Evolutionary conservation across 2,113 vertebrate genomes (phyloP).

Genomic region (Oreotrochilus melanogaster): DNA sequence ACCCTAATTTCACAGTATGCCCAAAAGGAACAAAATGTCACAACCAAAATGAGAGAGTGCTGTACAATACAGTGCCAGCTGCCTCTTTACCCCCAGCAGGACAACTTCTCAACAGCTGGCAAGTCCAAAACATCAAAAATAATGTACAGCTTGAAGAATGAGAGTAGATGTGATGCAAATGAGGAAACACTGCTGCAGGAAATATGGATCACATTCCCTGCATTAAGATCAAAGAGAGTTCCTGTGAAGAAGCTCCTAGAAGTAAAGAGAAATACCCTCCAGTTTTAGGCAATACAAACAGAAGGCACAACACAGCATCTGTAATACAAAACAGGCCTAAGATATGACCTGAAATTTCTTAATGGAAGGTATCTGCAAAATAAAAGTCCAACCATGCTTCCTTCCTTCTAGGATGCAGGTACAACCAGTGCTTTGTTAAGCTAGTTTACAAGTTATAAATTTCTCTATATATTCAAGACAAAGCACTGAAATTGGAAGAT

Average conservation of each 20-base stretch:
- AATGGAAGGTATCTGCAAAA: neutral
- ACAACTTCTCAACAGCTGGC: neutral
- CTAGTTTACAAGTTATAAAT: neutral
- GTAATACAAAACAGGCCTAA: neutral
- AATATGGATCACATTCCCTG: rapidly evolving
- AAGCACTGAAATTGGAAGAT: neutral
- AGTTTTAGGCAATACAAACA: neutral
- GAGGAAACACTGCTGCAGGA: neutral
- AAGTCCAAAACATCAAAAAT: neutral
- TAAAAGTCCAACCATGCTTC: neutral
- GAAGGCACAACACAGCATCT: neutral
- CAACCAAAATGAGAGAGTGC: neutral
- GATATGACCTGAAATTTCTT: neutral
- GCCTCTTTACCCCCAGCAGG: neutral
- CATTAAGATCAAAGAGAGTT: neutral
- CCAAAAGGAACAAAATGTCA: neutral
- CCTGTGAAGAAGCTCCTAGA: neutral
- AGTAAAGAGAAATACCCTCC: neutral
- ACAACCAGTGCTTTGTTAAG: neutral
- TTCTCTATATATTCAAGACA: neutral
- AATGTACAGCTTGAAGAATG: neutral
- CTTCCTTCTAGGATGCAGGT: neutral
- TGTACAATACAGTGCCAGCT: neutral
- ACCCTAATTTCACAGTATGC: neutral
- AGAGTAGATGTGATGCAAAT: neutral